Conservation (phyloP, 2,888 invertebrate species). For the Cyaniris semiargus region DNA sequence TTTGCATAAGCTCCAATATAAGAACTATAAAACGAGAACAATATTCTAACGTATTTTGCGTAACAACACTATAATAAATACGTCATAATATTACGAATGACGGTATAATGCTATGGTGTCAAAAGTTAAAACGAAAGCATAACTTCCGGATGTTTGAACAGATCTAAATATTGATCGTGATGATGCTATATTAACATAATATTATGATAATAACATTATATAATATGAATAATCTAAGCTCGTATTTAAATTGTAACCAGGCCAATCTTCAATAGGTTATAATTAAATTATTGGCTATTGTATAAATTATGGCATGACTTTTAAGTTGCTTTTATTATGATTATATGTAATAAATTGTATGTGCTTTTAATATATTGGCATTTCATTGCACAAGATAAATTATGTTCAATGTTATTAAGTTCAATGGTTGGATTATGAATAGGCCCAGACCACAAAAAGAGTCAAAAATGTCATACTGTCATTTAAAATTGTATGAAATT, state of each 20-base stretch:
- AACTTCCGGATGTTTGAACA: conserved; percentile 4
- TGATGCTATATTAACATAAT: neutral
- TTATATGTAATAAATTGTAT: conserved; percentile 2
- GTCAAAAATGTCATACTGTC: neutral
- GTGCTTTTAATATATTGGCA: neutral
- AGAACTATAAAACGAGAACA: too few species aligned
- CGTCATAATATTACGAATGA: neutral
- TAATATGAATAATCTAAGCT: neutral
- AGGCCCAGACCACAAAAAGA: neutral
- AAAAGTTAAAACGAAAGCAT: conserved; percentile 8
- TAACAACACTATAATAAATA: too few species aligned
- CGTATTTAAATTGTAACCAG: conserved; percentile 3
- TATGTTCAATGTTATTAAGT: too few species aligned
- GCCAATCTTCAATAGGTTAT: conserved; percentile 23
- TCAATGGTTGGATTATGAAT: neutral
- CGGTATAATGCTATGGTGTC: conserved; percentile 3
- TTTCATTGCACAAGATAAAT: neutral
- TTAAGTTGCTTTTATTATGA: conserved; percentile 1
- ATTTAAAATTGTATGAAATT: neutral
- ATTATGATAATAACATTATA: conserved; percentile 9
- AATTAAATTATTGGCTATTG: conserved; percentile 27
- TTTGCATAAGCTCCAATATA: too few species aligned
- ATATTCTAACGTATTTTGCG: too few species aligned
- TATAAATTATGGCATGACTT: conserved; percentile 13
- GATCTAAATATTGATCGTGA: conserved; percentile 11